phyloP scores from a whole-genome alignment of 1,140 invertebrate species.

The Neodiprion fabricii region DNA sequence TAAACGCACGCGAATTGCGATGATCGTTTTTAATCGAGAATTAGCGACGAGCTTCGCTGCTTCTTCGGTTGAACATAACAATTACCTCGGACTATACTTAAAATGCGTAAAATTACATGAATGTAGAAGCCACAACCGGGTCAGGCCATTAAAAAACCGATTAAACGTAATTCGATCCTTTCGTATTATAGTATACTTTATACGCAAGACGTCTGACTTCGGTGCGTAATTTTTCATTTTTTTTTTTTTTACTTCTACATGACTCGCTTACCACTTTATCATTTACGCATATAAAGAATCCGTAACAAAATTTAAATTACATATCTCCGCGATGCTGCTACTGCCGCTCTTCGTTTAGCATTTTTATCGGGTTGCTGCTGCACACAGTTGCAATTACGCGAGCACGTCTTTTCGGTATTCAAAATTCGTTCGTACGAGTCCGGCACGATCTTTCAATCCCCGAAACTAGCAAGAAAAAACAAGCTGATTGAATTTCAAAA shows the following conservation, averaged over 20 bases:
- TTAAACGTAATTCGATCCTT: constrained; percentile 35
- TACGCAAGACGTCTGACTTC: too few species aligned
- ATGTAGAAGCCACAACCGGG: constrained; percentile 24
- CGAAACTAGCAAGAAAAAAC: too few species aligned
- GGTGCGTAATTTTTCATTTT: not conserved
- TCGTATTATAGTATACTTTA: not conserved
- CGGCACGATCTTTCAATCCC: too few species aligned
- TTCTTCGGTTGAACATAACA: not conserved
- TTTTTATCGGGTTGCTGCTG: too few species aligned
- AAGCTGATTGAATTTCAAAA: too few species aligned
- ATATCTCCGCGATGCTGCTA: not conserved
- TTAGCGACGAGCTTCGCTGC: not conserved
- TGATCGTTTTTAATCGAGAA: not conserved
- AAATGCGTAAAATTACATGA: constrained; percentile 33
- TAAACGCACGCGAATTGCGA: too few species aligned
- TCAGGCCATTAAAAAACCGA: constrained; percentile 28
- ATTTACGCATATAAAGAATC: not conserved
- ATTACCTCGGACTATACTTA: constrained; percentile 7
- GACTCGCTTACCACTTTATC: too few species aligned
- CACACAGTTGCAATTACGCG: too few species aligned
- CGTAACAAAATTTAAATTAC: not conserved
- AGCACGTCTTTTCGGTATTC: too few species aligned
- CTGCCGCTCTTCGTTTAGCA: too few species aligned
- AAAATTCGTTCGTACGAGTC: too few species aligned
- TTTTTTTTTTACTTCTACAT: not conserved